These are phyloP conservation scores for Oegoconia quadripuncta DNA, from an alignment of 2,888 invertebrate species.

Conservation along the genomic window DNA sequence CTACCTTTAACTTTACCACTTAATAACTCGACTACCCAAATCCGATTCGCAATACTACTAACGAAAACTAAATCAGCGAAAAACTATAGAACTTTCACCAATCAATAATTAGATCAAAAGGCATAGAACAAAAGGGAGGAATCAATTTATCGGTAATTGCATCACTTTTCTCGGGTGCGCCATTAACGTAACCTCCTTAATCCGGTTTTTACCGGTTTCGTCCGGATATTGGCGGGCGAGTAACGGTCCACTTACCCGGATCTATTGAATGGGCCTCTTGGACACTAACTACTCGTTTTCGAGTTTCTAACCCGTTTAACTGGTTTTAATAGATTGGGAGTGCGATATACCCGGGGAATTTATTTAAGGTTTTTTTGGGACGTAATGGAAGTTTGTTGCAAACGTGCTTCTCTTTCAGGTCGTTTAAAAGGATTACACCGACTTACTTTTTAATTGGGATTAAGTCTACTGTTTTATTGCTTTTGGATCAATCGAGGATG, in stretches of 20 bases:
- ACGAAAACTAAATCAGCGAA: too few species aligned
- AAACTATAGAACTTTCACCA: slow-evolving; percentile 21
- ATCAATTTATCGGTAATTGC: slow-evolving; percentile 64
- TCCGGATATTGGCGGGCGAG: slow-evolving; percentile 66
- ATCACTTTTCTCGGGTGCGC: slow-evolving; percentile 61
- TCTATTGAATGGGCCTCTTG: slow-evolving; percentile 58
- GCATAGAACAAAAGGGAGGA: slow-evolving; percentile 50
- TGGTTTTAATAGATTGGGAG: slow-evolving; percentile 58
- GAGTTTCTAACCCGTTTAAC: slow-evolving; percentile 59
- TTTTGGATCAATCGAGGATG: not conserved
- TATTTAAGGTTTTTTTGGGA: slow-evolving; percentile 25
- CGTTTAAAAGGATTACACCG: not conserved
- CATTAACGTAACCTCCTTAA: slow-evolving; percentile 70
- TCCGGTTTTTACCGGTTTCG: slow-evolving; percentile 59
- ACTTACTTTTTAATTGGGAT: not conserved
- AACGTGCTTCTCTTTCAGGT: slow-evolving; percentile 8
- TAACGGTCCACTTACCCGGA: slow-evolving; percentile 64
- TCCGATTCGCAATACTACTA: too few species aligned
- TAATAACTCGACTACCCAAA: too few species aligned
- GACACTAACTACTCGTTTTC: slow-evolving; percentile 63
- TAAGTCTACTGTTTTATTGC: not conserved
- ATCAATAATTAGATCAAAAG: slow-evolving; percentile 39
- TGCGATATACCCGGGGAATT: slow-evolving; percentile 47
- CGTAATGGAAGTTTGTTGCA: slow-evolving; percentile 8
- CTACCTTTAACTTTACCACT: too few species aligned